Conservation (phyloP, 2,113 vertebrate genomes). For the Delphinapterus leucas region DNA sequence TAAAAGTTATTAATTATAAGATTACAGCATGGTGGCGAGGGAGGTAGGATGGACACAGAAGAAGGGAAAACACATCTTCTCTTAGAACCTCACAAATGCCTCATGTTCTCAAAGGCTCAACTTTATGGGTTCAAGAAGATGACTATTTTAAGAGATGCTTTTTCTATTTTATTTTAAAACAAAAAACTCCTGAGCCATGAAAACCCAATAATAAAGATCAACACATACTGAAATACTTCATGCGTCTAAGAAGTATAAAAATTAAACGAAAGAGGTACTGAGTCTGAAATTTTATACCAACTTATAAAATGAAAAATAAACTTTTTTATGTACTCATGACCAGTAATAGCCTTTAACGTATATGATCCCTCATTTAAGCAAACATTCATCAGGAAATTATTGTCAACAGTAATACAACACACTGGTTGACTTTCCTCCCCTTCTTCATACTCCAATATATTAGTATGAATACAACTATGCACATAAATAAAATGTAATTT, state of each 20-base stretch:
- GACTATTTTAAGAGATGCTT: background rate
- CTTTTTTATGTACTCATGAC: background rate
- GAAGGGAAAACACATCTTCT: background rate
- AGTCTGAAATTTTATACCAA: background rate
- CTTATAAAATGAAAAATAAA: background rate
- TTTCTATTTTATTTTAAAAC: slow-evolving; percentile 2
- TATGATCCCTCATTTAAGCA: background rate
- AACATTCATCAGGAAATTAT: background rate
- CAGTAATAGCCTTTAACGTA: background rate
- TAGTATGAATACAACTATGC: background rate
- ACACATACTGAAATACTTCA: background rate
- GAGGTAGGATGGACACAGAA: background rate
- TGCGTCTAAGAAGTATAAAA: background rate
- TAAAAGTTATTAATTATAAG: slow-evolving; percentile 82
- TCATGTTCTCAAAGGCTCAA: background rate
- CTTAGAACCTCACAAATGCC: background rate
- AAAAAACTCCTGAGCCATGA: background rate
- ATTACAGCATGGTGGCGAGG: slow-evolving; percentile 68
- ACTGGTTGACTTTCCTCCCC: background rate
- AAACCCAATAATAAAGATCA: background rate
- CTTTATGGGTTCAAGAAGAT: background rate
- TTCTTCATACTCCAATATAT: background rate
- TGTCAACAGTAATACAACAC: background rate
- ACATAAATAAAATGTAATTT: background rate
- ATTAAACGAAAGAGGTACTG: background rate